Conservation (phyloP, 2,888 invertebrate species). For the Lasioglossum marginatum region DNA sequence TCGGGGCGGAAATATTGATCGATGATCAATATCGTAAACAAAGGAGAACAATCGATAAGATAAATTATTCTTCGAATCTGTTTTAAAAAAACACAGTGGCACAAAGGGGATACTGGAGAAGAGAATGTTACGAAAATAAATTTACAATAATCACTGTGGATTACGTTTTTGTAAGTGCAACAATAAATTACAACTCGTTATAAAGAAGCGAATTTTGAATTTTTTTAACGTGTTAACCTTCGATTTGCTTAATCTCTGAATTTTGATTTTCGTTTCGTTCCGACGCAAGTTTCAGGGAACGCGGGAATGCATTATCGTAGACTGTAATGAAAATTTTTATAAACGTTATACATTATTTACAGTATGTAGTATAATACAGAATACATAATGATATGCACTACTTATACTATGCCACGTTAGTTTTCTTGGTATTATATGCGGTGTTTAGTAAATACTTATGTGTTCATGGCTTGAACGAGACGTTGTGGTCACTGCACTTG, state of each 20-base stretch:
- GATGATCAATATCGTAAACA: neutral
- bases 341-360: conserved; percentile 84
- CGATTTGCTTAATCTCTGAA: neutral
- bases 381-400: conserved; percentile 52
- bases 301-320: conserved; percentile 20
- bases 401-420: conserved; percentile 58
- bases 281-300: neutral
- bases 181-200: neutral
- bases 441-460: conserved; percentile 44
- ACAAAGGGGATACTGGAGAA: neutral
- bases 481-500: conserved; percentile 31
- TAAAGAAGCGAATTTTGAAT: neutral
- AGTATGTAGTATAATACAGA: conserved; percentile 66
- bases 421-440: conserved; percentile 42
- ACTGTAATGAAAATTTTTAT: conserved; percentile 77
- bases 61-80: neutral
- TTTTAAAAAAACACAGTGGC: neutral
- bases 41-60: neutral
- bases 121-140: neutral
- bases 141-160: neutral
- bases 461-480: conserved; percentile 29
- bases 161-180: neutral
- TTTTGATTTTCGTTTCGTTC: neutral
- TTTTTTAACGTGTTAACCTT: too few species aligned
- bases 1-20: neutral